Conservation (phyloP, 2,797 vertebrate genomes). For the Karalla daura region DNA sequence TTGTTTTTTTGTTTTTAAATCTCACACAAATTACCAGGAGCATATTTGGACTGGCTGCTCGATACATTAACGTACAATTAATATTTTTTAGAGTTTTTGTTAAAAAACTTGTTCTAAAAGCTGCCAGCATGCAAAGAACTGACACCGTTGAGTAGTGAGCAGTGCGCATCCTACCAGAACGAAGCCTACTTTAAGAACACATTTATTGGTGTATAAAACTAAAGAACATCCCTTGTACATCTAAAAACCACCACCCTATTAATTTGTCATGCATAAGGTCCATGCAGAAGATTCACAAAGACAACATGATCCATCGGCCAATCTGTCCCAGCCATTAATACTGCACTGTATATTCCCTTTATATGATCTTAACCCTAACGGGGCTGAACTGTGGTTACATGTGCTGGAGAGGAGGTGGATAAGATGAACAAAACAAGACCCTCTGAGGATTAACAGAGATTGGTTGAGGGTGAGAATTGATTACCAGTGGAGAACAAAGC, state of each 20-base stretch:
- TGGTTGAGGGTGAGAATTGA: constrained; percentile 35
- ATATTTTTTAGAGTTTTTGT: constrained; percentile 48
- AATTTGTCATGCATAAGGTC: constrained; percentile 71
- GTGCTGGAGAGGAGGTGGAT: constrained; percentile 32
- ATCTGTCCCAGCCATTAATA: constrained; percentile 51
- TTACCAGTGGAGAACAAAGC: constrained; percentile 39
- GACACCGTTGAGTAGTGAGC: constrained; percentile 24
- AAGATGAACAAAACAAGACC: constrained; percentile 22
- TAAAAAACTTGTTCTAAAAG: constrained; percentile 61
- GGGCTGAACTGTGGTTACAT: constrained; percentile 26
- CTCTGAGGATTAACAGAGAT: constrained; percentile 23
- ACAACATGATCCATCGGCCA: constrained; percentile 41
- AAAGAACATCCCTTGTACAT: constrained; percentile 49
- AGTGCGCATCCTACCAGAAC: constrained; percentile 20
- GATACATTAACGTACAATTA: constrained; percentile 37
- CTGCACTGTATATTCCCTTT: constrained; percentile 19
- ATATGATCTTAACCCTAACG: constrained; percentile 41
- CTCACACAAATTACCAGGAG: constrained; percentile 56
- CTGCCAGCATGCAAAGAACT: constrained; percentile 75
- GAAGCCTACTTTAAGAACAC: constrained; percentile 40
- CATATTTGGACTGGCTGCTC: constrained; percentile 40
- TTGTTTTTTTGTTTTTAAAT: background rate
- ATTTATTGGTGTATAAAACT: constrained; percentile 52
- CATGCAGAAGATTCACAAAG: constrained; percentile 75
- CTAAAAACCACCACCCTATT: constrained; percentile 56